phyloP scores from a whole-genome alignment of 1,140 invertebrate genomes.

The Scaptomyza montana region DNA sequence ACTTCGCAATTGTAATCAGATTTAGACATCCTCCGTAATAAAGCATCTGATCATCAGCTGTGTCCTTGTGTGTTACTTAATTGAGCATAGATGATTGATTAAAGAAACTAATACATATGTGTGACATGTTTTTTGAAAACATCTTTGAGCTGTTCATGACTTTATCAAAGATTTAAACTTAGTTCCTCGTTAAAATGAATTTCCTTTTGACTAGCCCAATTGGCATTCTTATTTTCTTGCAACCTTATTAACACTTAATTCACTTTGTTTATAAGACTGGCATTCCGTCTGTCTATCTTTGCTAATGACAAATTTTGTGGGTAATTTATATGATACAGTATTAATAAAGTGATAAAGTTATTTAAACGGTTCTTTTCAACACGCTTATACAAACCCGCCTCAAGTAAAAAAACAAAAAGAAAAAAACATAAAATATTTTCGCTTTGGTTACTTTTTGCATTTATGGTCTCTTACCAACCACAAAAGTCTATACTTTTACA shows the following conservation, averaged over 20 bases:
- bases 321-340: slow-evolving; percentile 14
- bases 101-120: background rate
- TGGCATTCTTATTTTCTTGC: background rate
- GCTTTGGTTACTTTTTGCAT: slow-evolving; percentile 41
- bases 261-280: slow-evolving; percentile 6
- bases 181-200: background rate
- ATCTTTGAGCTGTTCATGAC: too few relatives aligned
- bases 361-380: slow-evolving; percentile 7
- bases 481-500: slow-evolving; percentile 21
- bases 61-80: background rate
- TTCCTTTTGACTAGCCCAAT: background rate
- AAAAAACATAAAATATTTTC: background rate
- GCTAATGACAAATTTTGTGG: slow-evolving; percentile 11
- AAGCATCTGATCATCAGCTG: background rate
- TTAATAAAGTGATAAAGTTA: background rate
- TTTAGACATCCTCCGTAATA: background rate
- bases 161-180: too few relatives aligned
- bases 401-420: background rate
- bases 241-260: slow-evolving; percentile 15
- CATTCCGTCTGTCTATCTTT: background rate
- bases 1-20: background rate
- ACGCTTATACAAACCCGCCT: background rate
- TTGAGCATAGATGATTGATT: background rate
- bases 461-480: slow-evolving; percentile 23
- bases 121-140: background rate